A percentile compares a stretch with the other conserved stretches of the same genome.
Conservation (phyloP, 2,113 vertebrate genomes). For the Agapornis roseicollis region DNA sequence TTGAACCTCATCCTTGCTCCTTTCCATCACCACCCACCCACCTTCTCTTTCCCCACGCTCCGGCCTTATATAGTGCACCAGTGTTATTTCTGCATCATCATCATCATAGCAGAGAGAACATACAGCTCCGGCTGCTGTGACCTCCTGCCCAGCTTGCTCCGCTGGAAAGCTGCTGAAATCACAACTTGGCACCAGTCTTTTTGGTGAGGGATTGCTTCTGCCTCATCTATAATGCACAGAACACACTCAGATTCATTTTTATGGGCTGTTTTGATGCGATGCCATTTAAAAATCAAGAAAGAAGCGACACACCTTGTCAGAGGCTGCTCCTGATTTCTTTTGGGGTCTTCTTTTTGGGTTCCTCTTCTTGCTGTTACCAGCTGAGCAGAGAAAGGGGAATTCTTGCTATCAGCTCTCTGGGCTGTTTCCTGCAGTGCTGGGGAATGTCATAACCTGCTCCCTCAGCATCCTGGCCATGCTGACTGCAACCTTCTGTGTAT, state of each 20-base stretch:
- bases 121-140: not conserved
- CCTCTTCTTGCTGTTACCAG: not conserved
- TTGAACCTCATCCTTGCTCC: not conserved
- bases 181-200: slow-evolving; percentile 4
- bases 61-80: not conserved
- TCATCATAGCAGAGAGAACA: slow-evolving; percentile 31
- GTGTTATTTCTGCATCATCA: slow-evolving; percentile 50
- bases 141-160: not conserved
- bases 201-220: slow-evolving; percentile 1
- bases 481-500: not conserved
- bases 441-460: not conserved
- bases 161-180: slow-evolving; percentile 25
- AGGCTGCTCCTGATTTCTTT: not conserved
- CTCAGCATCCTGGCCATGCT: not conserved
- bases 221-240: slow-evolving; percentile 65
- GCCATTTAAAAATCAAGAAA: not conserved
- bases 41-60: not conserved
- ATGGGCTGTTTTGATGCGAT: not conserved
- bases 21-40: not conserved
- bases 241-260: slow-evolving; percentile 25
- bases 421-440: not conserved
- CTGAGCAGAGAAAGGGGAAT: not conserved
- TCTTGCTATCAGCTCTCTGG: not conserved
- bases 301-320: not conserved
- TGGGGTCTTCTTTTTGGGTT: not conserved